Evolutionary conservation across 2,888 invertebrate species (phyloP).

Genomic region (Aspidapion aeneum): DNA sequence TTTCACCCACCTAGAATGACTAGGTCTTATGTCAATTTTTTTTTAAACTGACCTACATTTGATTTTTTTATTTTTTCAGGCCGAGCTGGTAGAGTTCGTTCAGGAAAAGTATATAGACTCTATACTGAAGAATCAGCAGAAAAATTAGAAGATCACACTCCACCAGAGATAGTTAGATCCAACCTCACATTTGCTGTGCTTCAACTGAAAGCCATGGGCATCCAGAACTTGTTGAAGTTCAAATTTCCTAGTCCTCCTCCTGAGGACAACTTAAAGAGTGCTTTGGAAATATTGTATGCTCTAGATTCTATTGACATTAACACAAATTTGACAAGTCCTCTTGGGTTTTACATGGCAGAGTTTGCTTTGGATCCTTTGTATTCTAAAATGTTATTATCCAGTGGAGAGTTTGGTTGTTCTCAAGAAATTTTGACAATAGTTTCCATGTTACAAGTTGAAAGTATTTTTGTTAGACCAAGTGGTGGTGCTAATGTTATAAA

Average conservation of each 20-base stretch:
- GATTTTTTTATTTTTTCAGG: too few species aligned
- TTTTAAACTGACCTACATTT: too few species aligned
- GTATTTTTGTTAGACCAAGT: constrained; percentile 72
- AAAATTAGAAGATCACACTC: constrained; percentile 65
- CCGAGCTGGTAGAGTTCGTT: constrained; percentile 78
- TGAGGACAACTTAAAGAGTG: constrained; percentile 77
- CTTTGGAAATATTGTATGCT: constrained; percentile 85
- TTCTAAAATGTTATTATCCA: constrained; percentile 78
- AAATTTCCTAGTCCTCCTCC: constrained; percentile 93
- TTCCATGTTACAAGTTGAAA: constrained; percentile 93
- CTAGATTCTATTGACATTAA: constrained; percentile 73
- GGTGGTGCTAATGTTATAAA: constrained; percentile 67
- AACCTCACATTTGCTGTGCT: constrained; percentile 82
- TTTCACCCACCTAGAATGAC: too few species aligned
- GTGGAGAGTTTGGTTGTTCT: constrained; percentile 85
- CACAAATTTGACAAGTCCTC: constrained; percentile 71
- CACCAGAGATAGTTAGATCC: constrained; percentile 91
- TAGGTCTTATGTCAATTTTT: too few species aligned
- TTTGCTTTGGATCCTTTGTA: constrained; percentile 85
- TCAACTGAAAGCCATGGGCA: constrained; percentile 91
- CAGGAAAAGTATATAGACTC: constrained; percentile 77
- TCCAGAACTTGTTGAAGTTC: constrained; percentile 87
- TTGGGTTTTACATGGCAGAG: constrained; percentile 87
- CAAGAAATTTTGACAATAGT: constrained; percentile 89
- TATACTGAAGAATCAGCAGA: constrained; percentile 76